Percentiles rank a stretch among this genome's conserved stretches.
These are phyloP conservation scores for Glaucomys volans DNA, from an alignment of 2,113 vertebrate genomes.

Conservation along the genomic window DNA sequence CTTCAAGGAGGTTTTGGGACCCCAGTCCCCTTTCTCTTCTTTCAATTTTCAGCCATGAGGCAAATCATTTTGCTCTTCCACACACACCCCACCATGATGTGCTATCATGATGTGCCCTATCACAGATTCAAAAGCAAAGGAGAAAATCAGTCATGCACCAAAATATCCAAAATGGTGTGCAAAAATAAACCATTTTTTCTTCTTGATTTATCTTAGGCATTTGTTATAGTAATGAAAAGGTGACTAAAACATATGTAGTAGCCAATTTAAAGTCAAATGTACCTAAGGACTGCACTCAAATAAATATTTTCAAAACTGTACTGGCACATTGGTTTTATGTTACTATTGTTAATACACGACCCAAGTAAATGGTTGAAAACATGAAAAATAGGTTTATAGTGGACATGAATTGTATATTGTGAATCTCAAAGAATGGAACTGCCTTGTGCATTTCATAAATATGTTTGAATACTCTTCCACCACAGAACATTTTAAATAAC, in stretches of 20 bases:
- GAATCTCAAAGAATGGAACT: neutral
- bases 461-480: neutral
- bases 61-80: neutral
- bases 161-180: neutral
- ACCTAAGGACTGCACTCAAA: neutral
- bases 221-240: neutral
- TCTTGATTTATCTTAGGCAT: neutral
- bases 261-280: conserved; percentile 9
- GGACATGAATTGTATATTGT: neutral
- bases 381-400: conserved; percentile 15
- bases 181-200: neutral
- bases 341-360: conserved; percentile 17
- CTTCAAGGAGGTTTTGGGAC: neutral
- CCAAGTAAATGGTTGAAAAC: conserved; percentile 35
- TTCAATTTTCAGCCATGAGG: neutral
- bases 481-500: neutral
- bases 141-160: neutral
- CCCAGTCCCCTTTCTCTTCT: neutral
- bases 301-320: neutral
- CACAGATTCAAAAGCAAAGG: neutral
- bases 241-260: neutral
- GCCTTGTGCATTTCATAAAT: neutral
- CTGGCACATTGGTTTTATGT: neutral
- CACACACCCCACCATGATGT: neutral
- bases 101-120: too few relatives aligned